Percentiles rank a stretch among this genome's conserved stretches.
Evolutionary conservation across 2,797 vertebrate genomes (phyloP).

Genomic region (Mastacembelus armatus): DNA sequence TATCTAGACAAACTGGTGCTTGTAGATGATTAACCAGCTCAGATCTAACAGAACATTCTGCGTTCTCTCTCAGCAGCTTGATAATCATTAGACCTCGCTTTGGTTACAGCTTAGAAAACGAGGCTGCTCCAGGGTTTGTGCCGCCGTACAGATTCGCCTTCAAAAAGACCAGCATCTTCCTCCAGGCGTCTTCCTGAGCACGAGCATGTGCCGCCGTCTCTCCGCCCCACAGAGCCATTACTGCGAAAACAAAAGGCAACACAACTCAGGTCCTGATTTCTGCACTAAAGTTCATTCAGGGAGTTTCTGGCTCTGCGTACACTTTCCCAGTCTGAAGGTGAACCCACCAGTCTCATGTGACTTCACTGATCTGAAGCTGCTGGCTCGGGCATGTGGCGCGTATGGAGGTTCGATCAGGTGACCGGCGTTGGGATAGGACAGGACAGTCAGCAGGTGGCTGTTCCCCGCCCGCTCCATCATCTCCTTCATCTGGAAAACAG

Average conservation of each 20-base stretch:
- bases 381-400: constrained; percentile 58
- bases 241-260: constrained; percentile 49
- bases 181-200: constrained; percentile 83
- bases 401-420: constrained; percentile 81
- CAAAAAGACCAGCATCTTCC: constrained; percentile 76
- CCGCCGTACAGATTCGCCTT: constrained; percentile 60
- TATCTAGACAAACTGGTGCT: too few relatives aligned
- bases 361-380: constrained; percentile 11
- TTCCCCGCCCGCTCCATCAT: constrained; percentile 79
- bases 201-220: constrained; percentile 59
- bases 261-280: neutral
- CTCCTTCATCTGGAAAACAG: constrained; percentile 69
- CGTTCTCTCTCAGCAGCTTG: too few relatives aligned
- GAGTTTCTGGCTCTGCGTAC: too few relatives aligned
- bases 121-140: neutral
- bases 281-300: too few relatives aligned
- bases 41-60: too few relatives aligned
- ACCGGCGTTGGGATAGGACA: constrained; percentile 74
- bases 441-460: constrained; percentile 70
- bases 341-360: neutral
- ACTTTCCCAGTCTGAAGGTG: neutral
- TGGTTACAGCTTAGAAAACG: constrained; percentile 13
- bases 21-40: too few relatives aligned
- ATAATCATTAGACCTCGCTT: too few relatives aligned
- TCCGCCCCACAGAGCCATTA: constrained; percentile 78